phyloP scores from a whole-genome alignment of 2,797 vertebrate genomes.

The Martes flavigula region DNA sequence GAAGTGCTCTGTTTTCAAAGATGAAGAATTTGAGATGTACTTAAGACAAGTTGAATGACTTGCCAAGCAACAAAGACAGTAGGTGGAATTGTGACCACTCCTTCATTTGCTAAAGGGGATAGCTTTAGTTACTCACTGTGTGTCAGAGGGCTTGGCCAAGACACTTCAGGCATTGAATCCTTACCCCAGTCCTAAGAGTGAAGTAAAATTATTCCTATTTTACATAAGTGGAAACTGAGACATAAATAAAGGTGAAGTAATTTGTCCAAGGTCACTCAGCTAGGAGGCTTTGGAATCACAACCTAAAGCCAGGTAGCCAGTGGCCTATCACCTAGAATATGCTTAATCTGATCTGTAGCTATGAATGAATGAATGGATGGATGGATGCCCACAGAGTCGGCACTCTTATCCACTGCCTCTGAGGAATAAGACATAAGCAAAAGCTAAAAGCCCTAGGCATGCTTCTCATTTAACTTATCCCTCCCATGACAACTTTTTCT shows the following conservation, averaged over 20 bases:
- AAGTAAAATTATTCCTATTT: background rate
- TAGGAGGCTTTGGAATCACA: background rate
- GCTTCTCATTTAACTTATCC: background rate
- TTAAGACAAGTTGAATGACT: background rate
- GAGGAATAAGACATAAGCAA: too few relatives aligned
- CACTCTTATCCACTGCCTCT: background rate
- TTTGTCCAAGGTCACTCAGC: background rate
- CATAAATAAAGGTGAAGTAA: background rate
- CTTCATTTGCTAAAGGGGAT: background rate
- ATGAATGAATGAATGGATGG: background rate
- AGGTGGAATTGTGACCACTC: background rate
- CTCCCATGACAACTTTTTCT: background rate
- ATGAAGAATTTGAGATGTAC: background rate
- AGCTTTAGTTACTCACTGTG: background rate
- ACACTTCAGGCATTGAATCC: background rate
- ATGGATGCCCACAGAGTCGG: background rate
- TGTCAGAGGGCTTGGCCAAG: background rate
- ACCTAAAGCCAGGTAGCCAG: background rate
- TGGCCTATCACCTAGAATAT: background rate
- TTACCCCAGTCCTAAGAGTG: background rate
- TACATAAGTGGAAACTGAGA: background rate
- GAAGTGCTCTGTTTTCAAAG: background rate
- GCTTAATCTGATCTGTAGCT: background rate
- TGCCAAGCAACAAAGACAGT: background rate
- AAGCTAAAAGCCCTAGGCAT: background rate